Conservation (phyloP, 2,113 vertebrate species). For the Xenopus laevis region DNA sequence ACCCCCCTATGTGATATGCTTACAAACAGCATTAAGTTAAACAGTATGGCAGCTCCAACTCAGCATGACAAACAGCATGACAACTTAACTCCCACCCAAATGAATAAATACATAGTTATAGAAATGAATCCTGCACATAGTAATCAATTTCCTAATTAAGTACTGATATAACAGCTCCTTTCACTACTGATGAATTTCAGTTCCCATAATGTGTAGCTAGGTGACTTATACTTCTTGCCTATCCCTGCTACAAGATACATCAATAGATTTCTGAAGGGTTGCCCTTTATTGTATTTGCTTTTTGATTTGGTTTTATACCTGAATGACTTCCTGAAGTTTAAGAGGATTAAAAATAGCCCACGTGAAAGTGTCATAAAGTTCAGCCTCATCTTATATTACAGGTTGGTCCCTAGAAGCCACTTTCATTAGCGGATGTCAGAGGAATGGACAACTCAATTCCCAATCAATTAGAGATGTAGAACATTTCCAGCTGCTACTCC, state of each 20-base stretch:
- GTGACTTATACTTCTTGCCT: neutral
- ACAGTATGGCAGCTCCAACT: no score
- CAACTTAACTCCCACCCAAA: no score
- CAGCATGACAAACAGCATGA: no score
- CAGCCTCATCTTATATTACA: slow-evolving; percentile 3
- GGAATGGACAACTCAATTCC: slow-evolving; percentile 33
- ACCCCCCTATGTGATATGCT: no score
- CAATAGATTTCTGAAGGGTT: neutral
- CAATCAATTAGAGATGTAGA: slow-evolving; percentile 25
- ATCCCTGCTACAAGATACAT: neutral
- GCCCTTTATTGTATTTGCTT: neutral
- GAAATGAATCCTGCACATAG: no score
- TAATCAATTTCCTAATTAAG: no score
- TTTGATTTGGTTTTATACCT: neutral
- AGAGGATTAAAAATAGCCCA: slow-evolving; percentile 16
- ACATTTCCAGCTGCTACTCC: slow-evolving; percentile 19
- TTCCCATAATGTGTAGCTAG: no score
- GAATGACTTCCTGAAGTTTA: neutral
- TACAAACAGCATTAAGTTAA: no score
- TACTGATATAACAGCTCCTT: no score
- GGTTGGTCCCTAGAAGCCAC: slow-evolving; percentile 25
- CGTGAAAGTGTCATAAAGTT: neutral
- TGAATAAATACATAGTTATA: no score
- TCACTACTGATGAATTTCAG: no score
- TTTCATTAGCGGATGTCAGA: slow-evolving; percentile 34